phyloP scores from a whole-genome alignment of 2,888 invertebrate genomes.

The Agrypnus murinus region DNA sequence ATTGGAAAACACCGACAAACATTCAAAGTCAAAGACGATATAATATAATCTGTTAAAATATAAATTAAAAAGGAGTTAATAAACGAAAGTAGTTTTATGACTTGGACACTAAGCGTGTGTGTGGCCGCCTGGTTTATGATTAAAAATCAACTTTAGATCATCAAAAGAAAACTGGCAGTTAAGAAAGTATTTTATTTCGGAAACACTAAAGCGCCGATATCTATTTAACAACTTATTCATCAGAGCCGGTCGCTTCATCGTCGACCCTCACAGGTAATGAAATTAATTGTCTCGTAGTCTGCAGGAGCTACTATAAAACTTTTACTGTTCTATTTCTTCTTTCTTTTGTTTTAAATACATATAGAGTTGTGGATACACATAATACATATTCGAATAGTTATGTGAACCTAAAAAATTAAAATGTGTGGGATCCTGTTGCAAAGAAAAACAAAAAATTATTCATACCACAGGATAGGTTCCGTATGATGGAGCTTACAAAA shows the following conservation, averaged over 20 bases:
- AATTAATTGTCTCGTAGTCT: conserved; percentile 58
- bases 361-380: too few species aligned
- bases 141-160: conserved; percentile 58
- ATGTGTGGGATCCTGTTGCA: too few species aligned
- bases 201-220: conserved; percentile 65
- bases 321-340: conserved; percentile 25
- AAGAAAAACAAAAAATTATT: background rate
- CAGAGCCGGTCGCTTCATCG: conserved; percentile 51
- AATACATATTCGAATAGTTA: too few species aligned
- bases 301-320: conserved; percentile 55
- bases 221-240: conserved; percentile 66
- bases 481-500: background rate
- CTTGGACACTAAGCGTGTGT: conserved; percentile 55
- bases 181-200: conserved; percentile 61
- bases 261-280: conserved; percentile 55
- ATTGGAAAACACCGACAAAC: conserved; percentile 54
- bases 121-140: conserved; percentile 61
- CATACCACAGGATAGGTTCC: background rate
- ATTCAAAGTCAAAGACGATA: conserved; percentile 55
- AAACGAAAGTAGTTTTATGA: conserved; percentile 54
- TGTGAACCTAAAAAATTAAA: too few species aligned
- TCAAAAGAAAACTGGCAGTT: conserved; percentile 56
- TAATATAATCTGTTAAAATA: conserved; percentile 60
- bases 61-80: conserved; percentile 62
- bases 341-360: conserved; percentile 15